A percentile compares a stretch with the other conserved stretches of the same genome.
Evolutionary conservation across 2,888 invertebrate genomes (phyloP).

Genomic region (Lepetodrilus schrolli): DNA sequence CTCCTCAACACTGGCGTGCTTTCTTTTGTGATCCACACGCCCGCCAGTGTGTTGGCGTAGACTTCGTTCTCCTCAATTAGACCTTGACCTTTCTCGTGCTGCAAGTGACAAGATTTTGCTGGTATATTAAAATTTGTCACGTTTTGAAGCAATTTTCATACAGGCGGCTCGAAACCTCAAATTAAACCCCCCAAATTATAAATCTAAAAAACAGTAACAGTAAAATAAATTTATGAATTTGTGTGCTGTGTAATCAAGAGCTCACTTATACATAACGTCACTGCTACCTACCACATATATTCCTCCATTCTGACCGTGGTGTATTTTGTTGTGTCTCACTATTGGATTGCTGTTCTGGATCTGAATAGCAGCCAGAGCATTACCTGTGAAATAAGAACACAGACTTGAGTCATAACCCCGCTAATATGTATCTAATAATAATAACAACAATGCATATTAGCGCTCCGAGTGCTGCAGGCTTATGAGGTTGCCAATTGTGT

Average conservation of each 20-base stretch:
- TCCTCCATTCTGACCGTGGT: conserved; percentile 98
- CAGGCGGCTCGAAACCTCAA: no score
- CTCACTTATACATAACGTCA: no score
- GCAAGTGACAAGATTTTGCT: conserved; percentile 38
- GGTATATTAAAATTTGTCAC: neutral
- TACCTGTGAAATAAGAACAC: no score
- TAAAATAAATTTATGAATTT: no score
- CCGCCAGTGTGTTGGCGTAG: conserved; percentile 93
- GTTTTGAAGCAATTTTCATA: no score
- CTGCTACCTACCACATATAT: conserved; percentile 86
- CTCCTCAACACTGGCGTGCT: conserved; percentile 95
- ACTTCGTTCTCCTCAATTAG: conserved; percentile 99
- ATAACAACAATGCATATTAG: no score
- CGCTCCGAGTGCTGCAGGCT: no score
- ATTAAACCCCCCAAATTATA: no score
- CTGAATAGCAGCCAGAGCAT: conserved; percentile 98
- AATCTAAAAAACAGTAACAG: no score
- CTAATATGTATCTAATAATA: no score
- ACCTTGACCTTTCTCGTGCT: conserved; percentile 98
- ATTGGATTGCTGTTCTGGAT: conserved; percentile 99
- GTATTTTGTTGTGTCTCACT: conserved; percentile 98
- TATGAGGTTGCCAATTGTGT: neutral
- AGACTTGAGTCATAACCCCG: no score
- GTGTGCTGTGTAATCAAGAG: no score
- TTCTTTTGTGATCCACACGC: conserved; percentile 82